These are phyloP conservation scores for Parauchenoglanis ngamensis DNA, from an alignment of 2,797 vertebrate species.

Conservation along the genomic window DNA sequence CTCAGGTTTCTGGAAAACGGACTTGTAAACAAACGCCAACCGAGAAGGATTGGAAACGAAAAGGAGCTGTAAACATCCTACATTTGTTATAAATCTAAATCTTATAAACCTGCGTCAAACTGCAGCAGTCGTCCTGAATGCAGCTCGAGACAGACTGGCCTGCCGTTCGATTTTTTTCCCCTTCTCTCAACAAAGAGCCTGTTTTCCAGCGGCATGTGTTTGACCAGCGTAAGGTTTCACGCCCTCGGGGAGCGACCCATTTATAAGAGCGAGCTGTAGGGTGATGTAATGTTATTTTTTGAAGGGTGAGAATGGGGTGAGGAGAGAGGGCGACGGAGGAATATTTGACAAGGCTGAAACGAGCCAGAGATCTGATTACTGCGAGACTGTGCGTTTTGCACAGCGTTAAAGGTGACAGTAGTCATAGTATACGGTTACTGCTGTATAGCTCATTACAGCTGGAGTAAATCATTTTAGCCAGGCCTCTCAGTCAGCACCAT, in stretches of 20 bases:
- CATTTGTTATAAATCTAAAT: conserved; percentile 71
- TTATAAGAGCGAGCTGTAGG: conserved; percentile 75
- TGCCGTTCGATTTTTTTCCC: conserved; percentile 37
- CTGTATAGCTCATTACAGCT: conserved; percentile 50
- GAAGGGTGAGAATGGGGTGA: conserved; percentile 78
- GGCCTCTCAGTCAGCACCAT: conserved; percentile 34
- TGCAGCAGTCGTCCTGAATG: conserved; percentile 62
- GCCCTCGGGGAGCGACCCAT: conserved; percentile 75
- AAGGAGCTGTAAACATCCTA: conserved; percentile 70
- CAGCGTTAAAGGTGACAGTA: conserved; percentile 52
- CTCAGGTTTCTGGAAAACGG: conserved; percentile 22
- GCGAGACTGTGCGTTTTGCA: conserved; percentile 57
- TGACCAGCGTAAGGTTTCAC: conserved; percentile 86
- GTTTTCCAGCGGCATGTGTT: conserved; percentile 83
- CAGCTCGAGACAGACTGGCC: conserved; percentile 53
- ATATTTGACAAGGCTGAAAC: conserved; percentile 75
- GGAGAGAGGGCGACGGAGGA: conserved; percentile 75
- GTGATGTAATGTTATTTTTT: conserved; percentile 92
- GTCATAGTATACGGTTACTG: conserved; percentile 41
- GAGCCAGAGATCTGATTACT: conserved; percentile 75
- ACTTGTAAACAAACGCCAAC: conserved; percentile 66
- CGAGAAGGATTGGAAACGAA: conserved; percentile 63
- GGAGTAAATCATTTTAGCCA: conserved; percentile 53
- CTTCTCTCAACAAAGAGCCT: conserved; percentile 77
- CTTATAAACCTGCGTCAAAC: conserved; percentile 69